A percentile compares a stretch with the other conserved stretches of the same genome.
Evolutionary conservation across 2,888 invertebrate genomes (phyloP).

Genomic region (Apoda limacodes): DNA sequence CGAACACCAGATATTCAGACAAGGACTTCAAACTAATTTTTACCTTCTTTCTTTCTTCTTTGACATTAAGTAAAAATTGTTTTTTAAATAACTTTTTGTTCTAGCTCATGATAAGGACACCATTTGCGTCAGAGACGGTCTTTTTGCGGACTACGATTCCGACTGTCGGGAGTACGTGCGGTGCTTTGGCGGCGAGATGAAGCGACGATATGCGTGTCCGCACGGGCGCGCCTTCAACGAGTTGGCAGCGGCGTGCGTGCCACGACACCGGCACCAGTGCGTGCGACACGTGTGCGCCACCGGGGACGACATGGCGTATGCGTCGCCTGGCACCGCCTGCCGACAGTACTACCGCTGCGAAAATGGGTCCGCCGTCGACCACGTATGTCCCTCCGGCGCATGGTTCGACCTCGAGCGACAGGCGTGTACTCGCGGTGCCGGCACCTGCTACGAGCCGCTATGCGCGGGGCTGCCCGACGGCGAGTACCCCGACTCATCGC

Average conservation of each 20-base stretch:
- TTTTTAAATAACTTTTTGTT: too few species aligned
- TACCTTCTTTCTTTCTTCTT: too few species aligned
- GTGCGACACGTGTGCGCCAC: conserved; percentile 47
- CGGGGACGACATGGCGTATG: conserved; percentile 51
- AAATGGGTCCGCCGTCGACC: conserved; percentile 54
- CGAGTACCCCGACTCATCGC: conserved; percentile 67
- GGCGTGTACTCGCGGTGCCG: conserved; percentile 63
- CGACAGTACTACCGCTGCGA: conserved; percentile 70
- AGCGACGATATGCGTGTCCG: conserved; percentile 45
- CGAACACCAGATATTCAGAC: too few species aligned
- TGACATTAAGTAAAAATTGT: too few species aligned
- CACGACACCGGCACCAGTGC: conserved; percentile 41
- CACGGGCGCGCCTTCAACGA: conserved; percentile 53
- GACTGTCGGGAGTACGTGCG: conserved; percentile 57
- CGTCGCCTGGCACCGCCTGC: conserved; percentile 69
- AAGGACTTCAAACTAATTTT: too few species aligned
- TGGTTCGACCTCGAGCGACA: conserved; percentile 68
- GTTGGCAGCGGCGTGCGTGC: conserved; percentile 48
- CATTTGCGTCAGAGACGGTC: conserved; percentile 51
- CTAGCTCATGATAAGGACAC: too few species aligned
- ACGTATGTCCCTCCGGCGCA: conserved; percentile 62
- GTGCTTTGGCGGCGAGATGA: conserved; percentile 38
- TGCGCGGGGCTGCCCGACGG: conserved; percentile 71
- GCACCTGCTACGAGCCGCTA: conserved; percentile 70
- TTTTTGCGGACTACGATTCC: conserved; percentile 52